A percentile compares a stretch with the other conserved stretches of the same genome.
Conservation (phyloP, 2,113 vertebrate genomes). For the Nycticorax nycticorax region DNA sequence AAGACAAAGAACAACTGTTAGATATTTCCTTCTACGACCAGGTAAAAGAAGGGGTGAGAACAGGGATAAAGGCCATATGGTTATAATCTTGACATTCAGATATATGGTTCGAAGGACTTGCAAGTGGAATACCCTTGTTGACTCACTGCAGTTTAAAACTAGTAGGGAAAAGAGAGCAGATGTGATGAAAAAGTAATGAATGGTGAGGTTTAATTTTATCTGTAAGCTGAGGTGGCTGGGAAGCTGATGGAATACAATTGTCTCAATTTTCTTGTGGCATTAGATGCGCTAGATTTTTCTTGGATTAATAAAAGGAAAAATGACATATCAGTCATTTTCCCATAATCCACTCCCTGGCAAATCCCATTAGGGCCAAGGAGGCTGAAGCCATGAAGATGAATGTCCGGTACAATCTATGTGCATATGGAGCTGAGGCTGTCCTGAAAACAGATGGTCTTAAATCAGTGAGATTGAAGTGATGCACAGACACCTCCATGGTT, state of each 20-base stretch:
- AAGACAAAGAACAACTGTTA: not conserved
- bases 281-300: not conserved
- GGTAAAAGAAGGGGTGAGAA: not conserved
- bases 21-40: not conserved
- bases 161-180: not conserved
- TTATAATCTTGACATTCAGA: not conserved
- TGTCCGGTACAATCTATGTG: not conserved
- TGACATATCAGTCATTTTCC: not conserved
- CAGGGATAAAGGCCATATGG: no score
- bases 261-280: not conserved
- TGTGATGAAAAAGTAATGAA: not conserved
- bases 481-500: not conserved
- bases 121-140: not conserved
- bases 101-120: not conserved
- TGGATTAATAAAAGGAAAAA: not conserved
- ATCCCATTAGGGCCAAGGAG: not conserved
- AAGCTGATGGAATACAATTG: not conserved
- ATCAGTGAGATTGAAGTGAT: no score
- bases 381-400: not conserved
- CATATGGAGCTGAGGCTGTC: not conserved
- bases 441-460: not conserved
- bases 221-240: not conserved
- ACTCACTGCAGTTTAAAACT: not conserved
- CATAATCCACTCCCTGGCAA: not conserved
- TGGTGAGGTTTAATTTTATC: not conserved